Conservation (phyloP, 1,140 invertebrate genomes). For the Cyclargus thomasi region DNA sequence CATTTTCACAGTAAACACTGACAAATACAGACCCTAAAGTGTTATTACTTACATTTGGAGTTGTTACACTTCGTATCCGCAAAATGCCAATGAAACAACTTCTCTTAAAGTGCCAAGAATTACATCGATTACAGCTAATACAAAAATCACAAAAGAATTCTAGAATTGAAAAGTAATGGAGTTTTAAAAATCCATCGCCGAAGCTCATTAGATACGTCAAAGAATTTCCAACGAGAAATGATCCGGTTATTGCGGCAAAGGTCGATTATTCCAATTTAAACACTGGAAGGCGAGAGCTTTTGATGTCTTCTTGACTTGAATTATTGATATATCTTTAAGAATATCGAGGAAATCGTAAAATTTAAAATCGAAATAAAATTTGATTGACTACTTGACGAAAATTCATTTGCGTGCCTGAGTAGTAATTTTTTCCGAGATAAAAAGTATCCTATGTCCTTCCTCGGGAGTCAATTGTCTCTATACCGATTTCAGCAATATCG, state of each 20-base stretch:
- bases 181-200: neutral
- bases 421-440: no score
- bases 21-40: no score
- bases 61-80: no score
- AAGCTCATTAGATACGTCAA: conserved; percentile 6
- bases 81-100: no score
- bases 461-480: no score
- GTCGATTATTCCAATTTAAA: conserved; percentile 13
- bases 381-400: no score
- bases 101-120: neutral
- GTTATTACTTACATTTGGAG: no score
- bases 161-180: neutral
- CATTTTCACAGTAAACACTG: no score
- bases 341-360: neutral
- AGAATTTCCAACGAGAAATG: conserved; percentile 9
- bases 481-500: no score
- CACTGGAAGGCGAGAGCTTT: neutral
- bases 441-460: no score
- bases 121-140: neutral
- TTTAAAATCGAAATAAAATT: no score
- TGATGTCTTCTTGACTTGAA: neutral
- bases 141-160: neutral
- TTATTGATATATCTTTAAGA: neutral
- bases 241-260: conserved; percentile 2
- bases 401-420: no score